Evolutionary conservation across 2,888 invertebrate genomes (phyloP), one percentile per base, ranked within the genome.

Genomic region (Nymphalis c-album): DNA sequence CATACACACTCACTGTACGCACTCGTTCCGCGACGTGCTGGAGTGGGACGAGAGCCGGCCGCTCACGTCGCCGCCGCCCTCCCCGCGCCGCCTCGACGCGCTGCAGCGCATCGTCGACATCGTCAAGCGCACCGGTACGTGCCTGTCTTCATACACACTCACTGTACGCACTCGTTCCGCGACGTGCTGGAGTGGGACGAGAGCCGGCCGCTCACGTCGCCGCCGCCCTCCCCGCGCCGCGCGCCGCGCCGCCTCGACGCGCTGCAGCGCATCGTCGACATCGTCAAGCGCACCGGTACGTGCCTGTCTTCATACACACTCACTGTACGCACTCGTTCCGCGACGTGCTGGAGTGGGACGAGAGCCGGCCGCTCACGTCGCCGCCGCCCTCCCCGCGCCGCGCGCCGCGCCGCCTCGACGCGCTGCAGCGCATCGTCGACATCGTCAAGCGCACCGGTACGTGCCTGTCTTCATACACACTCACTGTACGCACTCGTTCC

Each of bases 21-120:
- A 96, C 78, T 97, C 97, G 8, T 93, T 96, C 71, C 95, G 96
- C 78, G 96, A 97, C 80, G 95, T 95, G 59, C 84, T 95, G 58
- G 95, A 95, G 73, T 95, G 95, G 93, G 95, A 95, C 74, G 93
- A 93, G 77, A 85, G 83, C 31, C 80, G 90, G 2, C 92, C 92
- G 8, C 77, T 93, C 58, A 89, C 91, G 45, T 86, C 92, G 84
- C 78, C 95, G 93, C 87, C 95, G 92, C 77, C 96, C 93, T 88
- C 96, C 94, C 78, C 94, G 93, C 95, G 67, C 85, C 62, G 84
- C 75, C 1, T 94, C 95, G 71, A 97, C 83, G 96, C 97, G 16
- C 90, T 97, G 76, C 96, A 97, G 77, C 94, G 97, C 75, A 97
- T 98, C 73, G 96, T 97, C 0, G 97, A 97, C 78, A 96, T 98